Evolutionary conservation across 2,888 invertebrate genomes (phyloP).

Genomic region (Temnothorax unifasciatus): DNA sequence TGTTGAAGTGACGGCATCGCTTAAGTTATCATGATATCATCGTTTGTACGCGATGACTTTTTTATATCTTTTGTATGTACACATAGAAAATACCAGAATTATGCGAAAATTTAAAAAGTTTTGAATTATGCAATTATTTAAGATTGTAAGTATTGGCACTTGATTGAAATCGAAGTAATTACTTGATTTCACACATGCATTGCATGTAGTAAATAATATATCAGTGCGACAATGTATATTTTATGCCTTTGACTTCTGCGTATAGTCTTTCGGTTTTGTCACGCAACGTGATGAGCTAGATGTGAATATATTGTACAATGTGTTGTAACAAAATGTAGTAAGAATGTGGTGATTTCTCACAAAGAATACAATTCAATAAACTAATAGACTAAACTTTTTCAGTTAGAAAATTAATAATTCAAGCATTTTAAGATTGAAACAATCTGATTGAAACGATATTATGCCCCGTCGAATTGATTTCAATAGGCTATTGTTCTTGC

Average conservation of each 20-base stretch:
- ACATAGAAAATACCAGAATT: not conserved
- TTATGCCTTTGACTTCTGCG: conserved; percentile 2
- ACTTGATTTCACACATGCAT: not conserved
- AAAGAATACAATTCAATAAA: not conserved
- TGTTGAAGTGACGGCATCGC: not conserved
- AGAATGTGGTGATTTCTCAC: not conserved
- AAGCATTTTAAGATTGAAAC: not conserved
- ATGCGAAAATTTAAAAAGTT: not conserved
- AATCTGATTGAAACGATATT: not conserved
- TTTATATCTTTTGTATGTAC: not conserved
- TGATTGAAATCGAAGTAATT: not conserved
- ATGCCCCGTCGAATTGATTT: not conserved
- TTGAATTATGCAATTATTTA: not conserved
- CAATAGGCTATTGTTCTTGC: no score
- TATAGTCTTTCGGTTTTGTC: conserved; percentile 10
- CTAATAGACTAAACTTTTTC: not conserved
- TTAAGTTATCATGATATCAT: not conserved
- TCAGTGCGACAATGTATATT: not conserved
- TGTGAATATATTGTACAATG: not conserved
- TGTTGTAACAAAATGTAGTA: not conserved
- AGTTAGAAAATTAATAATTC: not conserved
- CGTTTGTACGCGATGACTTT: not conserved
- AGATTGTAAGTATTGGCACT: not conserved
- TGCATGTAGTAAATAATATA: not conserved
- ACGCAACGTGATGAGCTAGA: conserved; percentile 7